phyloP scores from a whole-genome alignment of 2,888 invertebrate species.

The Drosophila neoperkinsi region DNA sequence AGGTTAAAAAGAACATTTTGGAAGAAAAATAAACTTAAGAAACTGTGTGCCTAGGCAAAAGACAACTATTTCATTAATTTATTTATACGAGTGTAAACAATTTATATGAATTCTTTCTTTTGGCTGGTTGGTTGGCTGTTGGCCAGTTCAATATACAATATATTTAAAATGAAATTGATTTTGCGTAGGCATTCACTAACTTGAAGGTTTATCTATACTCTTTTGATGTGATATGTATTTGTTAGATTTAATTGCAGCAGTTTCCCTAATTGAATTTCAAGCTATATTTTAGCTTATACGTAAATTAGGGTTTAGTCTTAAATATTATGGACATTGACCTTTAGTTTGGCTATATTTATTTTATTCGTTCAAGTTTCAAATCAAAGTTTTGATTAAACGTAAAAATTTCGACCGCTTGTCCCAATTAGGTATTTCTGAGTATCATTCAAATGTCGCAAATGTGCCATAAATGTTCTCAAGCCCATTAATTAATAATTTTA shows the following conservation, averaged over 20 bases:
- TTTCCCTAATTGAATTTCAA: background rate
- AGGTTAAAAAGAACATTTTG: background rate
- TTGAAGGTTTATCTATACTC: background rate
- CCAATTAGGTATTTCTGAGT: background rate
- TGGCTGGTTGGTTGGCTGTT: background rate
- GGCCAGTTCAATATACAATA: background rate
- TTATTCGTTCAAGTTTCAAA: background rate
- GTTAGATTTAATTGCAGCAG: background rate
- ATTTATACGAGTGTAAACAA: background rate
- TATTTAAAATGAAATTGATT: background rate
- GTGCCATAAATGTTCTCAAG: background rate
- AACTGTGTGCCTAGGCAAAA: background rate
- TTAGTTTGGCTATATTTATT: background rate
- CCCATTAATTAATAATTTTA: background rate
- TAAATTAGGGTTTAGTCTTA: background rate
- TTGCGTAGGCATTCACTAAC: conserved; percentile 2
- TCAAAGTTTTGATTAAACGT: background rate
- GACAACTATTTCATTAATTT: background rate
- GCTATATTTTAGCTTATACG: background rate
- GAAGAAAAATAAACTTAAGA: background rate
- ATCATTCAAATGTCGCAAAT: background rate
- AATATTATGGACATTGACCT: background rate
- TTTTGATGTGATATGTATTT: background rate
- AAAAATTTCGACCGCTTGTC: background rate
- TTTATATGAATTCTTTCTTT: background rate